phyloP scores from a whole-genome alignment of 1,140 invertebrate species.

The Oncopodura yosiiana region DNA sequence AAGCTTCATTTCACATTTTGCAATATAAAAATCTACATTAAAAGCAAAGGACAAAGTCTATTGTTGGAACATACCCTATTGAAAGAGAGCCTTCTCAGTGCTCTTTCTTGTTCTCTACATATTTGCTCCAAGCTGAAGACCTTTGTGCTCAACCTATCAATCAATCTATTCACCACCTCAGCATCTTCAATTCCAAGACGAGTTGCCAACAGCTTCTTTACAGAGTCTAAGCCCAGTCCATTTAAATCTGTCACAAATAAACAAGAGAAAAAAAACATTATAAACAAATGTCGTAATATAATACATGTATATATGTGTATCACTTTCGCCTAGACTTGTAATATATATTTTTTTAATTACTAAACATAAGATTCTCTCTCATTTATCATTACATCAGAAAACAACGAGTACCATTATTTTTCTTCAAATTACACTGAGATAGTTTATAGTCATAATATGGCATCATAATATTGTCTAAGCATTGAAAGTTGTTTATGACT shows the following conservation, averaged over 20 bases:
- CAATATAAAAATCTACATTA: not conserved
- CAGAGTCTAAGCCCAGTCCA: constrained; percentile 16
- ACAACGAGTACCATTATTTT: too few relatives aligned
- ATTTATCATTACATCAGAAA: too few relatives aligned
- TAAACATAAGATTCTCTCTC: too few relatives aligned
- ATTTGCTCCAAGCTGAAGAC: constrained; percentile 28
- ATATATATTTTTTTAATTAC: too few relatives aligned
- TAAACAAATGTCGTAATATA: not conserved
- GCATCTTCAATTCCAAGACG: constrained; percentile 21
- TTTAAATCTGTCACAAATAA: constrained; percentile 15
- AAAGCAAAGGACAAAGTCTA: too few relatives aligned
- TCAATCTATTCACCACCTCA: constrained; percentile 12
- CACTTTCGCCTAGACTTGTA: not conserved
- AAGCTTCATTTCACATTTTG: not conserved
- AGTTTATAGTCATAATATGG: too few relatives aligned
- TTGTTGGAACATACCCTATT: not conserved
- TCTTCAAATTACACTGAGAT: too few relatives aligned
- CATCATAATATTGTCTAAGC: too few relatives aligned
- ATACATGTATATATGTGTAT: not conserved
- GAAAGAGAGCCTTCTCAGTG: not conserved
- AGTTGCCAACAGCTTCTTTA: constrained; percentile 23
- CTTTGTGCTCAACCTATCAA: constrained; percentile 21
- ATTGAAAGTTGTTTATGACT: too few relatives aligned
- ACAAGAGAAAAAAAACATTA: not conserved
- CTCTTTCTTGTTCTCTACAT: constrained; percentile 19